Base-by-base conservation (phyloP, 2,113 vertebrate species). In the Leucosticte australis region DNA sequence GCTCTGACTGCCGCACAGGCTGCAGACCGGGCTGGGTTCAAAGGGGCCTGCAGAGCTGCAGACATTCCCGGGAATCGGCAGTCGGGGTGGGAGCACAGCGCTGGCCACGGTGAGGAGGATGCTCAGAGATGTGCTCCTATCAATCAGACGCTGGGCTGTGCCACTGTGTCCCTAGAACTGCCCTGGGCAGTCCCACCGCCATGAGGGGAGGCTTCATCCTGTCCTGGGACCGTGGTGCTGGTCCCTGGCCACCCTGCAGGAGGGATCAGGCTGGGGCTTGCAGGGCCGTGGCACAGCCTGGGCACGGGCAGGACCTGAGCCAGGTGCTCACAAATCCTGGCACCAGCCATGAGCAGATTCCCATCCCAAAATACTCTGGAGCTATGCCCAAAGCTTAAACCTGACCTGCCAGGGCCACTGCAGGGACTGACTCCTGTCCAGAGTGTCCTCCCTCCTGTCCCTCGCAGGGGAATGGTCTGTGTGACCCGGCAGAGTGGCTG, bases 1-100 rank as follows among this genome's bases (percentile, higher is more conserved):
- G 96, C 93, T 44, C 69, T 95, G 94, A 87, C 94, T 47, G 85
- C 46, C 30, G 95, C 94, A 95, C 20, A 31, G 49, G 64, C 75
- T 82, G 53, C 70, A 85, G 76, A 27, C 50, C 84, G 60, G 87
- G 85, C 68, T 49, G 10, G 0, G 64, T 76, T 55, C 89, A 73
- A 56, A 59, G 2, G 14, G 60, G 17, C 37, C 73, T 83, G 70
- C 42, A 41, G 56, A 85, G 60, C 67, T 60, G 77, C 44, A 30
- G 55, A 42, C 47, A 52, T 23, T 44, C 14, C 15, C 0, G 0
- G n/a, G 46, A 55, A 37, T 21, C 30, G 23, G 47, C 12, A 24
- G 8, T 30, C 10, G 0, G 0, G 10, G 28, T 13, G 30, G n/a
- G 39, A 42, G 55, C 7, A 26, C 5, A 1, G 50, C 10, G 7